Conservation (phyloP, 92 coral and sea anemone genomes). For the Zoanthus gigantus region DNA sequence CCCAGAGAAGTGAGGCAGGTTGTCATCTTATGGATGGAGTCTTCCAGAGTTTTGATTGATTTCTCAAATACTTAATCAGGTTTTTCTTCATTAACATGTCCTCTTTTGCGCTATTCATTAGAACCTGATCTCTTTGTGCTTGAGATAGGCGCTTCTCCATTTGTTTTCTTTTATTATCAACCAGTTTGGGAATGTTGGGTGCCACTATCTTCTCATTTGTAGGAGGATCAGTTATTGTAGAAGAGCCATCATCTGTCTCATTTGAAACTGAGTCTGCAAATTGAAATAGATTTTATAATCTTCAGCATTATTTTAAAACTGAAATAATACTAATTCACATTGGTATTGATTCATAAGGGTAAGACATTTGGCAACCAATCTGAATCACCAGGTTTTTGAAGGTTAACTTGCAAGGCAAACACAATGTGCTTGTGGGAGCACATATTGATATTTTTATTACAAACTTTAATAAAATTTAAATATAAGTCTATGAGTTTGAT, state of each 20-base stretch:
- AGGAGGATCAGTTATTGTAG: not conserved
- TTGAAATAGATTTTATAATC: not conserved
- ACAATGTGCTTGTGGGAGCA: constrained; percentile 2
- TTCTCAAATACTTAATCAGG: constrained; percentile 3
- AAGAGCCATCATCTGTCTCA: not conserved
- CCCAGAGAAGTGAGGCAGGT: constrained; percentile 40
- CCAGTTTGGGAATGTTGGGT: constrained; percentile 60
- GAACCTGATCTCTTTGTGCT: constrained; percentile 59
- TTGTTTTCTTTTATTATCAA: constrained; percentile 65
- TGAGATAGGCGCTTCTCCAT: constrained; percentile 68
- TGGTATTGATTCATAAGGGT: constrained; percentile 8
- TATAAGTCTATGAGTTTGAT: not conserved
- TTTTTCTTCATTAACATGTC: constrained; percentile 24
- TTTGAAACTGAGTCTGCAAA: not conserved
- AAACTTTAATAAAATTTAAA: not conserved
- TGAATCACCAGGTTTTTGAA: constrained; percentile 4
- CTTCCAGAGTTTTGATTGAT: constrained; percentile 56
- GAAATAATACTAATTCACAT: not conserved
- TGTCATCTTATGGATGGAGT: constrained; percentile 51
- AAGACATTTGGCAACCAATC: not conserved
- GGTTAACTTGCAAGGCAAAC: constrained; percentile 15
- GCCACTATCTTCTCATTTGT: not conserved
- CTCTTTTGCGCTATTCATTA: constrained; percentile 64
- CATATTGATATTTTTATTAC: constrained; percentile 11
- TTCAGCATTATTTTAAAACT: not conserved